Evolutionary conservation across 2,113 vertebrate genomes (phyloP).

Genomic region (Microtus pennsylvanicus): DNA sequence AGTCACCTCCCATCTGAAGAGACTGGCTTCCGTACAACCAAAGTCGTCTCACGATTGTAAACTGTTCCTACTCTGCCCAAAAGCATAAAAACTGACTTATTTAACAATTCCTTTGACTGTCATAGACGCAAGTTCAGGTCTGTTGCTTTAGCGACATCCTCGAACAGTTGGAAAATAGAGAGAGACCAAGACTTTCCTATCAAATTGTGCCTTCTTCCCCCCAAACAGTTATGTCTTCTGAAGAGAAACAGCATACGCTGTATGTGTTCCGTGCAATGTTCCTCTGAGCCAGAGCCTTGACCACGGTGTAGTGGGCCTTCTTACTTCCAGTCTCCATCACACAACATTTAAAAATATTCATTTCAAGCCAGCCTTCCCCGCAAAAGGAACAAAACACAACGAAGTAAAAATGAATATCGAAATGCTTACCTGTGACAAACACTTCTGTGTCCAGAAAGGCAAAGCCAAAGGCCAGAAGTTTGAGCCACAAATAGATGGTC

Average conservation of each 20-base stretch:
- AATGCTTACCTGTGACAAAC: slow-evolving; percentile 83
- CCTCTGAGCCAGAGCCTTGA: not conserved
- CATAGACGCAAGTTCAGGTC: rapidly evolving
- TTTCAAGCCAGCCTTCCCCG: not conserved
- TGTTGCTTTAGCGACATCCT: not conserved
- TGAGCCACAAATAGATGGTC: slow-evolving; percentile 90
- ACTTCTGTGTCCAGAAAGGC: slow-evolving; percentile 82
- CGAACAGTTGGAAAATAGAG: not conserved
- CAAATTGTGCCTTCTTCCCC: not conserved
- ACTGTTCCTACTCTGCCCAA: not conserved
- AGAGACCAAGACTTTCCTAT: not conserved
- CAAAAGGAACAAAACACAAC: not conserved
- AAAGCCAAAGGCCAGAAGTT: slow-evolving; percentile 87
- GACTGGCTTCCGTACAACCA: slow-evolving; percentile 44
- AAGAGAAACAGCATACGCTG: slow-evolving; percentile 63
- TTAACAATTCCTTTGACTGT: not conserved
- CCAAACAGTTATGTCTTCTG: not conserved
- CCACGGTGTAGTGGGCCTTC: rapidly evolving
- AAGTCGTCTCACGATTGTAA: not conserved
- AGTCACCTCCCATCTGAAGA: slow-evolving; percentile 38
- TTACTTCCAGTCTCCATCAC: not conserved
- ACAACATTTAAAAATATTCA: not conserved
- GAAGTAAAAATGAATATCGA: slow-evolving; percentile 39
- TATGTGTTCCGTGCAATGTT: not conserved
- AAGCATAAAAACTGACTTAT: not conserved